Evolutionary conservation across 2,888 invertebrate species (phyloP).

Genomic region (Chromoteleia sp.): DNA sequence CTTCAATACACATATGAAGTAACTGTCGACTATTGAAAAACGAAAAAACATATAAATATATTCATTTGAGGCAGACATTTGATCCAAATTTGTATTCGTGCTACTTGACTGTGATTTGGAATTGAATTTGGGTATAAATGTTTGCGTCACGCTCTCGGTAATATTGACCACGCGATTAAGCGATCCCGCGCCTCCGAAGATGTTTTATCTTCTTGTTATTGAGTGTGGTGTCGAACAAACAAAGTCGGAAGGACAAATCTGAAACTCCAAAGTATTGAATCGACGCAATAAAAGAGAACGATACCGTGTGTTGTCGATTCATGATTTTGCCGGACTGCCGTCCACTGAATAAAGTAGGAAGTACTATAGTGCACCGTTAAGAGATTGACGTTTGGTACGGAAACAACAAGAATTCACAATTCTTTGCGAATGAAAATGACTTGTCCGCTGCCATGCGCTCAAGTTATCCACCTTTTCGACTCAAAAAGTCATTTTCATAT

Average conservation of each 20-base stretch:
- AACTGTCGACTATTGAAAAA: too few relatives aligned
- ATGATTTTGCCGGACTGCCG: slow-evolving; percentile 28
- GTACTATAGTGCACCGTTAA: slow-evolving; percentile 2
- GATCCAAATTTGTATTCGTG: not conserved
- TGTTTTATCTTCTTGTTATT: slow-evolving; percentile 61
- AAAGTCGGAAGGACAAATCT: slow-evolving; percentile 56
- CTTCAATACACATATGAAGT: too few relatives aligned
- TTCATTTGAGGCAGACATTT: too few relatives aligned
- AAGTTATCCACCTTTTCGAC: too few relatives aligned
- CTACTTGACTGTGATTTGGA: slow-evolving; percentile 1
- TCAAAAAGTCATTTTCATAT: too few relatives aligned
- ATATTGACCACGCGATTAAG: slow-evolving; percentile 50
- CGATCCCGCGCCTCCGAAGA: slow-evolving; percentile 46
- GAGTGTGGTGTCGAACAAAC: slow-evolving; percentile 50
- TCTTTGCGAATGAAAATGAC: too few relatives aligned
- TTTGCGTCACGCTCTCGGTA: slow-evolving; percentile 38
- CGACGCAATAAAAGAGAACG: slow-evolving; percentile 53
- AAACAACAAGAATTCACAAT: too few relatives aligned
- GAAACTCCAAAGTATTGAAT: slow-evolving; percentile 36
- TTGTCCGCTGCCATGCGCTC: too few relatives aligned
- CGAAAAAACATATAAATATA: too few relatives aligned
- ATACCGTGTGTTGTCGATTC: slow-evolving; percentile 34
- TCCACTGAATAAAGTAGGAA: slow-evolving; percentile 40
- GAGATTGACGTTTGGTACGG: slow-evolving; percentile 19
- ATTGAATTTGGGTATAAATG: slow-evolving; percentile 25